Evolutionary conservation across 1,140 invertebrate genomes (phyloP).

Genomic region (Archegozetes longisetosus): DNA sequence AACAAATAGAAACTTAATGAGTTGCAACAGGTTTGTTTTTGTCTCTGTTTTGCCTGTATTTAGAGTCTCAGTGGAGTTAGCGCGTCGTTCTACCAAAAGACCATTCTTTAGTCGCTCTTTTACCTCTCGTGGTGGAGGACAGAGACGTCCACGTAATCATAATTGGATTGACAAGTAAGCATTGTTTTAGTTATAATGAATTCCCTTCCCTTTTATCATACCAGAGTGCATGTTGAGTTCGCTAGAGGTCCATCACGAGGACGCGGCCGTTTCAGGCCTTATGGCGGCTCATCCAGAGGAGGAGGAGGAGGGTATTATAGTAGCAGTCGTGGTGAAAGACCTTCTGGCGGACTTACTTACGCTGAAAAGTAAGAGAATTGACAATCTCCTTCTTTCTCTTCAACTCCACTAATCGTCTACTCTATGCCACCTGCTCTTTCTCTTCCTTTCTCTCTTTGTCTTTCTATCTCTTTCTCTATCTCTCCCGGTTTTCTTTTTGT

Average conservation of each 20-base stretch:
- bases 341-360: conserved; percentile 13
- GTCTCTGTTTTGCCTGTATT: neutral
- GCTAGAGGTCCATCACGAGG: conserved; percentile 25
- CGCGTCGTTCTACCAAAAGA: neutral
- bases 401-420: neutral
- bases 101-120: neutral
- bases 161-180: conserved; percentile 15
- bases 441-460: neutral
- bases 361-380: conserved; percentile 16
- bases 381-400: neutral
- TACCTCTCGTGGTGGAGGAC: neutral
- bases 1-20: neutral
- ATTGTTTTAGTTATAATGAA: neutral
- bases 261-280: conserved; percentile 14
- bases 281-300: conserved; percentile 12
- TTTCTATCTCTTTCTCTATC: neutral
- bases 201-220: conserved; percentile 4
- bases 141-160: neutral
- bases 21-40: neutral
- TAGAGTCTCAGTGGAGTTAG: neutral
- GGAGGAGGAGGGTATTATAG: conserved; percentile 12
- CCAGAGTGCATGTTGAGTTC: conserved; percentile 27
- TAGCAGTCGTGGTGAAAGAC: conserved; percentile 8
- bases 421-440: neutral
- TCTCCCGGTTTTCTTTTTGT: too few species aligned